Percentiles rank a stretch among this genome's conserved stretches.
These are phyloP conservation scores for Cantharis rustica DNA, from an alignment of 2,888 invertebrate genomes.

Conservation along the genomic window DNA sequence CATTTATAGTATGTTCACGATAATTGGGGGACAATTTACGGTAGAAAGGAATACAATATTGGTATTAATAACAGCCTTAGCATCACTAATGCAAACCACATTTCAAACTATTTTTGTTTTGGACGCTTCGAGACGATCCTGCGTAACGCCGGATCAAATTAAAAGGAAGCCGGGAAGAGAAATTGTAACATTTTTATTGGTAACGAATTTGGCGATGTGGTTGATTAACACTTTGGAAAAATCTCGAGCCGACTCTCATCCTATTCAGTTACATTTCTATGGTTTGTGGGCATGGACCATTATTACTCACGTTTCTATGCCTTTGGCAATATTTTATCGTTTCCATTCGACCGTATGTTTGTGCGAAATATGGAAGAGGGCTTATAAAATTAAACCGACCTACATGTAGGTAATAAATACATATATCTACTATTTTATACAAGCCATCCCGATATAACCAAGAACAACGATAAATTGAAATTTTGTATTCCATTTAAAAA, in stretches of 20 bases:
- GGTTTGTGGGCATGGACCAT: slow-evolving; percentile 96
- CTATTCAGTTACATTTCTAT: slow-evolving; percentile 89
- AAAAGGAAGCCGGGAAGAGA: slow-evolving; percentile 89
- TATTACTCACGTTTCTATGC: slow-evolving; percentile 93
- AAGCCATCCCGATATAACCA: background rate
- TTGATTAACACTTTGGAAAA: slow-evolving; percentile 92
- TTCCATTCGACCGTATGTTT: slow-evolving; percentile 95
- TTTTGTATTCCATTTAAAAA: background rate
- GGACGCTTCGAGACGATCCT: slow-evolving; percentile 85
- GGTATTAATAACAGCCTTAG: slow-evolving; percentile 81
- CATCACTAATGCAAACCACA: slow-evolving; percentile 86
- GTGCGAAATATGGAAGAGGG: slow-evolving; percentile 95
- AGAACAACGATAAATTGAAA: background rate
- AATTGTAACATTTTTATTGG: slow-evolving; percentile 88
- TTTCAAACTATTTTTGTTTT: slow-evolving; percentile 90
- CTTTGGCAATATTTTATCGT: slow-evolving; percentile 89
- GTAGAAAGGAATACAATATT: slow-evolving; percentile 79
- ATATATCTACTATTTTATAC: slow-evolving; percentile 9
- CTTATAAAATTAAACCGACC: slow-evolving; percentile 89
- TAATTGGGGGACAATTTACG: slow-evolving; percentile 90
- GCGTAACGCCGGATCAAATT: slow-evolving; percentile 80
- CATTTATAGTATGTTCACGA: slow-evolving; percentile 90
- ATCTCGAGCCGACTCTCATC: slow-evolving; percentile 87
- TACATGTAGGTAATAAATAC: slow-evolving; percentile 66
- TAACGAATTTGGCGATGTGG: slow-evolving; percentile 93